A percentile compares a stretch with the other conserved stretches of the same genome.
These are phyloP conservation scores for Falco berigora DNA, from an alignment of 2,797 vertebrate genomes.

Conservation along the genomic window DNA sequence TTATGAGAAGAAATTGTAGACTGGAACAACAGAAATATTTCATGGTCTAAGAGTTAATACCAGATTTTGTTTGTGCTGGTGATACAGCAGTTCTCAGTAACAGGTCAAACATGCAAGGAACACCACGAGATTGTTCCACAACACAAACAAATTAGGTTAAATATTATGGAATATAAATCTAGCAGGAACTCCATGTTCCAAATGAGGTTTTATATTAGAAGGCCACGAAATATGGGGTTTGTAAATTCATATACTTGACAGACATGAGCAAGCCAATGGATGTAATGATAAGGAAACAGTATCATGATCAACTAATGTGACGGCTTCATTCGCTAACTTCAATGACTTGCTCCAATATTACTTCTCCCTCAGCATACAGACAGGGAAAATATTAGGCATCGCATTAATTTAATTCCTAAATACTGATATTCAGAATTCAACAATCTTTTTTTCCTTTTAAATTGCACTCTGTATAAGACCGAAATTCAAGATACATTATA, in stretches of 20 bases:
- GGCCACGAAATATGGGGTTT: neutral
- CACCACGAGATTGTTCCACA: neutral
- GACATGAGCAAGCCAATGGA: neutral
- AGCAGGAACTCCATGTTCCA: neutral
- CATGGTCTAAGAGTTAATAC: neutral
- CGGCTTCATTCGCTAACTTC: neutral
- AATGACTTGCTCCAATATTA: neutral
- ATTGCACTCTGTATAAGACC: neutral
- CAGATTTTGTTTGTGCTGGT: neutral
- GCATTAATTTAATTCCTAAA: neutral
- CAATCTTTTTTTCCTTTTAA: neutral
- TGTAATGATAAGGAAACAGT: neutral
- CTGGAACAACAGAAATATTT: conserved; percentile 6
- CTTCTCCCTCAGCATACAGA: neutral
- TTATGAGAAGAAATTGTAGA: neutral
- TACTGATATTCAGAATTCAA: neutral
- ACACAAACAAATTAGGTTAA: conserved; percentile 23
- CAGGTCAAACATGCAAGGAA: conserved; percentile 23
- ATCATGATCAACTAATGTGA: neutral
- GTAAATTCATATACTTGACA: neutral
- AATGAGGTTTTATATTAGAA: conserved; percentile 32
- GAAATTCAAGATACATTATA: neutral
- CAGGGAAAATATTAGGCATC: neutral
- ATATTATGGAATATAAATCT: conserved; percentile 3
- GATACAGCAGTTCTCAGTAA: conserved; percentile 1